Base-by-base conservation (phyloP, 30 jellyfish, hydroid and myxozoan species). In the Hydra vulgaris region DNA sequence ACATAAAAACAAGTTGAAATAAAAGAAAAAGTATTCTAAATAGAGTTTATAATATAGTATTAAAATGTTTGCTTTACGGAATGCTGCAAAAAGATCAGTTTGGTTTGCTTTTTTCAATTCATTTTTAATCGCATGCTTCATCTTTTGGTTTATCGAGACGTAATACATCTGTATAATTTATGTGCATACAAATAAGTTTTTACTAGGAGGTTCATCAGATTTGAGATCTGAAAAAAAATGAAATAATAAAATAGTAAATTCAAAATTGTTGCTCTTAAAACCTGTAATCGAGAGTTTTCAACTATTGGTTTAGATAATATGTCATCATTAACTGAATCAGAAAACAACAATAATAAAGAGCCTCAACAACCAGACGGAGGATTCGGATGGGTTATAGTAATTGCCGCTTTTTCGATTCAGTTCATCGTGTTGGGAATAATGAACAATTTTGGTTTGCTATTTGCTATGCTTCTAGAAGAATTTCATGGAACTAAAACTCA, bases 341-440 rank as follows among this genome's bases (percentile, higher is more conserved):
- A 40, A 12, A 12, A 40, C 12, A 40, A 3, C 12, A 12, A 40
- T 71, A n/a, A 23, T 53, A 70, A 75, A 26, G 56, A 26, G 24
- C 56, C 56, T 25, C 83, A n/a, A 26, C 83, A 1, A 16, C 98
- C 98, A 21, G 98, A 92, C 82, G 98, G 98, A 17, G 98, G 98
- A 18, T 87, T 92, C 71, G 98, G 98, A 8, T 92, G 98, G 98
- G 78, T 87, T 25, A 89, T 92, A 26, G 94, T 86, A 25, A 27
- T 92, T 23, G 98, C 95, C 5, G 98, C 98, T 26, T 92, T 92
- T 74, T 87, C 87, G 21, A 96, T 92, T 52, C 98, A 92, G 85
- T 92, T 92, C 81, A 66, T 87, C 26, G 98, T 92, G 56, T 83
- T 92, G 81, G 98, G 98, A 18, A 92, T 84, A 21, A 92, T 92